Evolutionary conservation across 2,113 vertebrate species (phyloP).

Genomic region (Alosa alosa): DNA sequence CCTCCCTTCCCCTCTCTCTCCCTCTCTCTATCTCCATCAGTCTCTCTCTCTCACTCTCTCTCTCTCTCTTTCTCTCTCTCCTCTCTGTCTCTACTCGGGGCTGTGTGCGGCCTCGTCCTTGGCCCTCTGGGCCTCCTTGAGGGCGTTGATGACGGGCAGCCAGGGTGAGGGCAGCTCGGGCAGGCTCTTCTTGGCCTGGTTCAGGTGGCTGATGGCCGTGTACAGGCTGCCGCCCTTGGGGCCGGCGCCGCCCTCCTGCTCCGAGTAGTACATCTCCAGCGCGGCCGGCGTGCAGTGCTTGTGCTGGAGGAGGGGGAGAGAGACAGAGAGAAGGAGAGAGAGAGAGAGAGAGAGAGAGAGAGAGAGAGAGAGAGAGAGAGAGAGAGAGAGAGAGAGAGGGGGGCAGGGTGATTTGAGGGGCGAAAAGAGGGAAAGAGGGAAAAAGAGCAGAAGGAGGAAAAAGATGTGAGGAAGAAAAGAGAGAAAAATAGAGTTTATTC

Average conservation of each 20-base stretch:
- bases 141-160: constrained; percentile 72
- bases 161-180: constrained; percentile 72
- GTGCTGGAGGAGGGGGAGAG: constrained; percentile 64
- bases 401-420: neutral
- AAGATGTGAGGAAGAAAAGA: neutral
- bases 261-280: constrained; percentile 83
- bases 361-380: neutral
- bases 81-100: constrained; percentile 50
- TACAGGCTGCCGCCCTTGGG: constrained; percentile 62
- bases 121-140: constrained; percentile 68
- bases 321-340: constrained; percentile 10
- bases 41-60: neutral
- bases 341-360: neutral
- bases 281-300: constrained; percentile 82
- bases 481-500: neutral
- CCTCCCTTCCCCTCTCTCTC: neutral
- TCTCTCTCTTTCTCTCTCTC: neutral
- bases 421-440: neutral
- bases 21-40: neutral
- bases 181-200: constrained; percentile 71
- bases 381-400: neutral
- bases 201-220: constrained; percentile 73
- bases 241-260: constrained; percentile 64
- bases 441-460: neutral
- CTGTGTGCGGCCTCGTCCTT: constrained; percentile 55